Conservation (phyloP, 2,888 invertebrate species). For the Papilio elwesi region DNA sequence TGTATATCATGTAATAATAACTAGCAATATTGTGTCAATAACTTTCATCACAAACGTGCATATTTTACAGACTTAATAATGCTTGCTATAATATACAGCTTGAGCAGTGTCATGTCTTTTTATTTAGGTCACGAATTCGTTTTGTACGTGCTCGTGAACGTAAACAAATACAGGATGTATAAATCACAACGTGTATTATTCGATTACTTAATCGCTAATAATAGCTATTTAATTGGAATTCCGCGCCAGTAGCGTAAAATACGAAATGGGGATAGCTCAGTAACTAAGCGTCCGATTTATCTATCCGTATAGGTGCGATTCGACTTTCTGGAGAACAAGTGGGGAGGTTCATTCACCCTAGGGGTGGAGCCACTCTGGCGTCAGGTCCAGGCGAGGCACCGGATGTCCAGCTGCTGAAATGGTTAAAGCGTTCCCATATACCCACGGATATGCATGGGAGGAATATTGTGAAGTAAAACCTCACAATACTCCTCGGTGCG, state of each 20-base stretch:
- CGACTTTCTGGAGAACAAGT: too few relatives aligned
- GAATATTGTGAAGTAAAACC: too few relatives aligned
- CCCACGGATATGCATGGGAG: too few relatives aligned
- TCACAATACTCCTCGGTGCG: too few relatives aligned
- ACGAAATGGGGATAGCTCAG: not conserved
- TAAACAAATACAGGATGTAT: conserved; percentile 10
- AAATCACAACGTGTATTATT: conserved; percentile 13
- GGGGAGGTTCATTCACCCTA: too few relatives aligned
- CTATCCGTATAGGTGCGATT: too few relatives aligned
- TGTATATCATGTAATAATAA: not conserved
- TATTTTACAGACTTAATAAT: conserved; percentile 3
- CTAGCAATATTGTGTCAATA: not conserved
- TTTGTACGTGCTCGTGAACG: conserved; percentile 30
- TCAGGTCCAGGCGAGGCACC: too few relatives aligned
- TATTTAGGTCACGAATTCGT: conserved; percentile 13
- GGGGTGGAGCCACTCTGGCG: too few relatives aligned
- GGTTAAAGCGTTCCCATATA: too few relatives aligned
- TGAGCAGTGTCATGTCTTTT: conserved; percentile 9
- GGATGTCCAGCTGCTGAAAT: too few relatives aligned
- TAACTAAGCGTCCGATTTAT: not conserved
- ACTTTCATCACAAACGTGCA: not conserved
- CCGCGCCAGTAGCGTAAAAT: not conserved
- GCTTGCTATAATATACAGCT: not conserved
- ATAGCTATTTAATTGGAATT: conserved; percentile 9
- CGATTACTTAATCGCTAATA: too few relatives aligned